Evolutionary conservation across 1,140 invertebrate species (phyloP).

Genomic region (Diabrotica virgifera): DNA sequence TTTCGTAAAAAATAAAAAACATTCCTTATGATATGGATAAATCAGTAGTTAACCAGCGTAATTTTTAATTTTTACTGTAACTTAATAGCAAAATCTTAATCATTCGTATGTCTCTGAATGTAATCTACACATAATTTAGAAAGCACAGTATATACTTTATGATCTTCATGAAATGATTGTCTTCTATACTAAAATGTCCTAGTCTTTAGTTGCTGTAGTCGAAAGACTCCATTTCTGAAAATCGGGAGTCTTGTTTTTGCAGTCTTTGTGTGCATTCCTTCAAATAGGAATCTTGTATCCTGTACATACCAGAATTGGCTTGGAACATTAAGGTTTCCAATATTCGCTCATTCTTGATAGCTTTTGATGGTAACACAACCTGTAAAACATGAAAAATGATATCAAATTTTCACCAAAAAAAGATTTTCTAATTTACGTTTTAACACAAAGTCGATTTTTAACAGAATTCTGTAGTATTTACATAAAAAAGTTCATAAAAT

Average conservation of each 20-base stretch:
- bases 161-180: constrained; percentile 27
- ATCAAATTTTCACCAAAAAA: no score
- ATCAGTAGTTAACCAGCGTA: no score
- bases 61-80: no score
- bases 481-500: no score
- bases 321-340: constrained; percentile 91
- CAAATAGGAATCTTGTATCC: constrained; percentile 83
- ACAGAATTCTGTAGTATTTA: no score
- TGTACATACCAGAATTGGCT: constrained; percentile 88
- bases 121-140: no score
- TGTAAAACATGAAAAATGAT: constrained; percentile 40
- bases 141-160: background rate
- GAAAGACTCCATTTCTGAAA: constrained; percentile 76
- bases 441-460: no score
- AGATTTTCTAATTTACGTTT: no score
- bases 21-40: no score
- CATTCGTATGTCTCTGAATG: no score
- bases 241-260: constrained; percentile 81
- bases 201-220: constrained; percentile 58
- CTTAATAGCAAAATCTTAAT: no score
- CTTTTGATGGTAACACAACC: constrained; percentile 88
- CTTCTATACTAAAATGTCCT: constrained; percentile 25
- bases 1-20: no score
- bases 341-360: constrained; percentile 89
- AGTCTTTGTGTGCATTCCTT: constrained; percentile 83